Percentiles rank a stretch among this genome's conserved stretches.
Evolutionary conservation across 2,113 vertebrate species (phyloP).

Genomic region (Varanus komodoensis): DNA sequence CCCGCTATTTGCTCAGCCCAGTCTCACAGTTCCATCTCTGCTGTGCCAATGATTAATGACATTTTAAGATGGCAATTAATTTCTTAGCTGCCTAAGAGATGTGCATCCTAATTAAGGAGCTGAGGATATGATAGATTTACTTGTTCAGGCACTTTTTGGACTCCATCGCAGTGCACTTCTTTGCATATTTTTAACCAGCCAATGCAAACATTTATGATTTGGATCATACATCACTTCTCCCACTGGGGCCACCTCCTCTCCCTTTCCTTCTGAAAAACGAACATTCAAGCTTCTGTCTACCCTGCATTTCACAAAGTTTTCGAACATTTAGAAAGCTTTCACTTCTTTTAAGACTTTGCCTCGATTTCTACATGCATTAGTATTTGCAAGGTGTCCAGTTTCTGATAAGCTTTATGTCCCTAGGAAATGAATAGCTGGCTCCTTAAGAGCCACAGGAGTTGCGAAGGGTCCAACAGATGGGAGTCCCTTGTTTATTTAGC

Average conservation of each 20-base stretch:
- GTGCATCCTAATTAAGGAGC: slow-evolving; percentile 73
- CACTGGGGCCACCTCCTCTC: background rate
- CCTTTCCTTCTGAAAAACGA: background rate
- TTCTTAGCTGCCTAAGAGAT: slow-evolving; percentile 67
- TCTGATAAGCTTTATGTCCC: slow-evolving; percentile 30
- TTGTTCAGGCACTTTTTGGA: slow-evolving; percentile 45
- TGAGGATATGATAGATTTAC: slow-evolving; percentile 58
- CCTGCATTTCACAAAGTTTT: slow-evolving; percentile 49
- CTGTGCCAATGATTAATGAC: slow-evolving; percentile 67
- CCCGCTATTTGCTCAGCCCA: slow-evolving; percentile 65
- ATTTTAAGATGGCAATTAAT: slow-evolving; percentile 78
- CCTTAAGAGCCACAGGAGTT: background rate
- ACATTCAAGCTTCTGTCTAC: background rate
- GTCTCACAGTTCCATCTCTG: slow-evolving; percentile 67
- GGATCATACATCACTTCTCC: slow-evolving; percentile 35
- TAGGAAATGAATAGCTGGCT: slow-evolving; percentile 32
- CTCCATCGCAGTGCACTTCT: slow-evolving; percentile 30
- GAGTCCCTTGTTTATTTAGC: background rate
- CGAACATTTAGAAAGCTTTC: slow-evolving; percentile 17
- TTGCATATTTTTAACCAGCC: slow-evolving; percentile 51
- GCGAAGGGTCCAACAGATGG: background rate
- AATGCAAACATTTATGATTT: slow-evolving; percentile 44
- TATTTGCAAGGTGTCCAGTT: slow-evolving; percentile 19
- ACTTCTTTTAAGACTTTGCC: background rate
- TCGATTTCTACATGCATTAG: slow-evolving; percentile 1